phyloP scores from a whole-genome alignment of 2,888 invertebrate genomes.

The Branchellion lobata region DNA sequence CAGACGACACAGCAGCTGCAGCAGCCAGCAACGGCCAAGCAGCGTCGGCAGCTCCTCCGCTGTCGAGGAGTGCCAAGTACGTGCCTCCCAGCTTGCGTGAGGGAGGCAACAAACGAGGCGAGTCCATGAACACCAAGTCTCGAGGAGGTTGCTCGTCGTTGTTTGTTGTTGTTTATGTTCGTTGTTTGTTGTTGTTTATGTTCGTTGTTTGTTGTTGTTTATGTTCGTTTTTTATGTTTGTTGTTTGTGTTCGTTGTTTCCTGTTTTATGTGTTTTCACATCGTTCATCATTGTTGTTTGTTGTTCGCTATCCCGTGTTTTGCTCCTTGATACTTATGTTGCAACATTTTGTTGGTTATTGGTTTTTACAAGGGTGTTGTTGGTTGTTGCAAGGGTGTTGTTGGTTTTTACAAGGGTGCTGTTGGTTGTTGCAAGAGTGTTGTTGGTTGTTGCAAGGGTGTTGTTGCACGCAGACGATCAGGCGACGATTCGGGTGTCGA shows the following conservation, averaged over 20 bases:
- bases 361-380: too few species aligned
- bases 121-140: slow-evolving; percentile 68
- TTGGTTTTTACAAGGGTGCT: too few species aligned
- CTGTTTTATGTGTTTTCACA: neutral
- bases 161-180: neutral
- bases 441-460: too few species aligned
- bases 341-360: too few species aligned
- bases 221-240: neutral
- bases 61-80: slow-evolving; percentile 62
- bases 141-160: slow-evolving; percentile 56
- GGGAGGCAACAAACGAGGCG: slow-evolving; percentile 71
- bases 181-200: neutral
- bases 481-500: slow-evolving; percentile 92
- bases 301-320: too few species aligned
- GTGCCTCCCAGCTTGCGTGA: slow-evolving; percentile 87
- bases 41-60: slow-evolving; percentile 32
- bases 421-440: too few species aligned
- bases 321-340: too few species aligned
- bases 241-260: neutral
- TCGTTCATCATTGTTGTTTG: too few species aligned
- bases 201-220: neutral
- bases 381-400: too few species aligned
- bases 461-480: slow-evolving; percentile 59
- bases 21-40: slow-evolving; percentile 24
- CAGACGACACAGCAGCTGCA: slow-evolving; percentile 30